Evolutionary conservation across 2,113 vertebrate species (phyloP).

Genomic region (Leiothrix lutea): DNA sequence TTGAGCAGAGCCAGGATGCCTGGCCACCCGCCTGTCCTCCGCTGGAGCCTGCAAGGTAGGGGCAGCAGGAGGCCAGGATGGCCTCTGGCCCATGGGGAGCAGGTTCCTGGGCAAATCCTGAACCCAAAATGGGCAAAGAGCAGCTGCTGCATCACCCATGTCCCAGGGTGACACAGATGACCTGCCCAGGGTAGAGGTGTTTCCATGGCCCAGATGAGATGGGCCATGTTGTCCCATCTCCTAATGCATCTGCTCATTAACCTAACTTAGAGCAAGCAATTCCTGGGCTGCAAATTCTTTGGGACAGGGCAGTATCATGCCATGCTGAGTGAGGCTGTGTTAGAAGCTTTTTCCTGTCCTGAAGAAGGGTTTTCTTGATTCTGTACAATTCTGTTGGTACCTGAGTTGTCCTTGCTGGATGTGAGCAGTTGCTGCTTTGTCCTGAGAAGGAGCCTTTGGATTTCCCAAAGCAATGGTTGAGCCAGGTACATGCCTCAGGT

Average conservation of each 20-base stretch:
- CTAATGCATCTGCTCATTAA: background rate
- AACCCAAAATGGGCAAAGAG: background rate
- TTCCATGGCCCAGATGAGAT: fast-evolving
- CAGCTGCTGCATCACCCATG: fast-evolving
- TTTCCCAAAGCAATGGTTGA: fast-evolving
- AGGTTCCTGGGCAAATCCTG: background rate
- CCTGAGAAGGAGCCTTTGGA: background rate
- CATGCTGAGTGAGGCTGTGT: background rate
- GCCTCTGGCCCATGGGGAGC: background rate
- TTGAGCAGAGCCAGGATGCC: constrained; percentile 76
- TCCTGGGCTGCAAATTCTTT: background rate
- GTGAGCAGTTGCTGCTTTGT: background rate
- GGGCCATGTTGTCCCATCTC: fast-evolving
- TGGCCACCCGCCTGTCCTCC: constrained; percentile 87
- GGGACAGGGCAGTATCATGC: fast-evolving
- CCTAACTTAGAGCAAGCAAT: background rate
- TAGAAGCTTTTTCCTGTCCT: background rate
- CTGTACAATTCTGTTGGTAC: background rate
- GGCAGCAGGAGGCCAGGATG: fast-evolving
- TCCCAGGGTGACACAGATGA: background rate
- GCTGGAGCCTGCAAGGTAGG: constrained; percentile 83
- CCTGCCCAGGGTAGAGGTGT: background rate
- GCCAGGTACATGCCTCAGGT: background rate
- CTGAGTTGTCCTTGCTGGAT: background rate
- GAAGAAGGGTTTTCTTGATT: background rate